phyloP scores from a whole-genome alignment of 1,140 invertebrate species.

The Philopotamus ludificatus region DNA sequence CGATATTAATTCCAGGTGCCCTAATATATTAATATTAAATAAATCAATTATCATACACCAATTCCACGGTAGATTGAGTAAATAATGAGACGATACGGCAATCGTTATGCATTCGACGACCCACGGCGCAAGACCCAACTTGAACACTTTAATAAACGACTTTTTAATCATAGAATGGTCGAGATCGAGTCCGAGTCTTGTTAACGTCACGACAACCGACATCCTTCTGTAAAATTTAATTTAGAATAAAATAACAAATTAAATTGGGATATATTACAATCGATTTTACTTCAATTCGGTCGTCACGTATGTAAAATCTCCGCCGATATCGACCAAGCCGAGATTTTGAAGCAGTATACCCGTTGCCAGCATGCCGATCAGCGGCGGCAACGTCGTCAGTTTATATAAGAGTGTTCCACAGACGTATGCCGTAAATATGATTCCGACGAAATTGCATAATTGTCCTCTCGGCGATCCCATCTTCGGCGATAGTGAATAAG shows the following conservation, averaged over 20 bases:
- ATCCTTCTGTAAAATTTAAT: slow-evolving; percentile 67
- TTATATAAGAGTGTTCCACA: slow-evolving; percentile 75
- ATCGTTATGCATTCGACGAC: slow-evolving; percentile 71
- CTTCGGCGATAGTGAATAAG: slow-evolving; percentile 72
- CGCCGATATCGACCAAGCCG: slow-evolving; percentile 67
- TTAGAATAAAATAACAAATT: slow-evolving; percentile 9
- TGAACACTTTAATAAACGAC: slow-evolving; percentile 72
- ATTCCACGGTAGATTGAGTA: slow-evolving; percentile 81
- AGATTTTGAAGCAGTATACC: slow-evolving; percentile 79
- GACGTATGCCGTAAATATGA: slow-evolving; percentile 75
- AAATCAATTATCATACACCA: slow-evolving; percentile 70
- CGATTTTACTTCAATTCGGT: slow-evolving; percentile 63
- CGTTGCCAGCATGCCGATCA: slow-evolving; percentile 83
- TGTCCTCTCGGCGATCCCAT: slow-evolving; percentile 76
- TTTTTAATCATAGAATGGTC: slow-evolving; percentile 79
- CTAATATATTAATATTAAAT: too few relatives aligned
- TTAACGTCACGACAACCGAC: slow-evolving; percentile 87
- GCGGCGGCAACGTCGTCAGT: slow-evolving; percentile 74
- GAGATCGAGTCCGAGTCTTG: slow-evolving; percentile 87
- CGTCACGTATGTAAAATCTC: slow-evolving; percentile 61
- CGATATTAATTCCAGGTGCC: too few relatives aligned
- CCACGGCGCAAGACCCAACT: slow-evolving; percentile 85
- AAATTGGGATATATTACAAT: neutral
- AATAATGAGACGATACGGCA: slow-evolving; percentile 66
- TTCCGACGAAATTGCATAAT: slow-evolving; percentile 73